phyloP scores from a whole-genome alignment of 2,797 vertebrate genomes.

The Propithecus deckenii region DNA sequence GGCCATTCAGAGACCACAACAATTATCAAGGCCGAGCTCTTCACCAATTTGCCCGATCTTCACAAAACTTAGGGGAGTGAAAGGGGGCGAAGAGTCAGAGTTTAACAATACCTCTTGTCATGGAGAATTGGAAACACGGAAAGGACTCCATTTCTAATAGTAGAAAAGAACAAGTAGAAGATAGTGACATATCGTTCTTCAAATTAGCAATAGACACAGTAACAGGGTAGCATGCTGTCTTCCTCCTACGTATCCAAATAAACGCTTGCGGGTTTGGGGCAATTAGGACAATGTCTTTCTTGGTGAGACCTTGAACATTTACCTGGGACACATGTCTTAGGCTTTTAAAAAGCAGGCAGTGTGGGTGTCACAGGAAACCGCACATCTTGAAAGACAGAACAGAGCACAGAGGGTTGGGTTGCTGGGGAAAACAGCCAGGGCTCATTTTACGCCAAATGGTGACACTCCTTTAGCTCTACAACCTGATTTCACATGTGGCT shows the following conservation, averaged over 20 bases:
- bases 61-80: neutral
- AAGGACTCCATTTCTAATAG: neutral
- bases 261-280: neutral
- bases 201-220: neutral
- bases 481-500: neutral
- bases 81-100: neutral
- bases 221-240: no score
- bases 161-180: neutral
- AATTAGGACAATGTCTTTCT: neutral
- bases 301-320: neutral
- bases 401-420: accelerated
- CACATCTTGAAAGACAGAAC: neutral
- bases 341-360: neutral
- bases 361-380: neutral
- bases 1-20: neutral
- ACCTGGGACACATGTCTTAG: neutral
- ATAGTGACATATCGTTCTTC: neutral
- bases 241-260: neutral
- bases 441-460: neutral
- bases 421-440: neutral
- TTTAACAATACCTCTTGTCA: neutral
- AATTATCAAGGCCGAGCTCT: neutral
- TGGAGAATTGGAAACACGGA: neutral
- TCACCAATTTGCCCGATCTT: neutral
- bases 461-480: neutral